These are phyloP conservation scores for Patella depressa DNA, from an alignment of 2,888 invertebrate species.

Conservation along the genomic window DNA sequence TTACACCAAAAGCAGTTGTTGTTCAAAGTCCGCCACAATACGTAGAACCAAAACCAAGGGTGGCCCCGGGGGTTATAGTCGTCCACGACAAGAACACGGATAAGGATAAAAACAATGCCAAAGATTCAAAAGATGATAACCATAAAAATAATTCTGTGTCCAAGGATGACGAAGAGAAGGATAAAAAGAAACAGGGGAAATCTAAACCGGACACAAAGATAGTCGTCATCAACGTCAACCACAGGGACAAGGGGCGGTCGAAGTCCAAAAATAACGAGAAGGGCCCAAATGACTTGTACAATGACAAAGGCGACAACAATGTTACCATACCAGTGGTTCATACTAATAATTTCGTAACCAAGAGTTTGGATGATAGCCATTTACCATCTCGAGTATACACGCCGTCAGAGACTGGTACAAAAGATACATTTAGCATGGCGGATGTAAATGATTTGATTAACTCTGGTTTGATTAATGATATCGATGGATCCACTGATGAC, in stretches of 20 bases:
- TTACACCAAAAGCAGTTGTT: neutral
- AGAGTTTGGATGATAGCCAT: neutral
- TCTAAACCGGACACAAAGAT: neutral
- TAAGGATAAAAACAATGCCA: neutral
- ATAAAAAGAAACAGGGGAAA: neutral
- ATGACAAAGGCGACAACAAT: neutral
- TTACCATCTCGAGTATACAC: neutral
- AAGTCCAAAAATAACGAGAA: neutral
- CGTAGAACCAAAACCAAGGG: neutral
- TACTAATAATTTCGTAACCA: neutral
- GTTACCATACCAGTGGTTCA: neutral
- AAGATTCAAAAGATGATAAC: neutral
- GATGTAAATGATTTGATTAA: neutral
- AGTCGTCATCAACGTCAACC: conserved; percentile 7
- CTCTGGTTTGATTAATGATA: neutral
- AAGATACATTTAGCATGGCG: neutral
- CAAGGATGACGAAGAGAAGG: neutral
- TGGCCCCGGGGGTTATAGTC: neutral
- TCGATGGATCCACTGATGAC: neutral
- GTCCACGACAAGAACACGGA: neutral
- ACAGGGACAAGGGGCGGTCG: neutral
- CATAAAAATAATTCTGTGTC: neutral
- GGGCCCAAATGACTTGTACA: too few species aligned
- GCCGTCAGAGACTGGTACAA: neutral
- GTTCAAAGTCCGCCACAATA: neutral